Percentiles rank a stretch among this genome's conserved stretches.
Evolutionary conservation across 2,797 vertebrate species (phyloP).

Genomic region (Mionectes olivaceus): DNA sequence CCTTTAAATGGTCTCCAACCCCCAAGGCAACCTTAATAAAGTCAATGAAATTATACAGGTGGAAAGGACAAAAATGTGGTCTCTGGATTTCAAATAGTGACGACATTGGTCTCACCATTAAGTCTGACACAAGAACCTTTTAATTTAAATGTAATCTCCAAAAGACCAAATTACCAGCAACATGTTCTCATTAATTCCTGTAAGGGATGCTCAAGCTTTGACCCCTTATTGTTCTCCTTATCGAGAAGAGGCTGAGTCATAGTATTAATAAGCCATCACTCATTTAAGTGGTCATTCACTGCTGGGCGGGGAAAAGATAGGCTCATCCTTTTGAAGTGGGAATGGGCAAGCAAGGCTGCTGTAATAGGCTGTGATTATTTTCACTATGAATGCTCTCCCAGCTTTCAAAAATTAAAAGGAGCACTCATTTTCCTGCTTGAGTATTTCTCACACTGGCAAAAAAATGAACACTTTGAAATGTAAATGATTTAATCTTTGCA

Average conservation of each 20-base stretch:
- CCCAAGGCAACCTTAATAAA: neutral
- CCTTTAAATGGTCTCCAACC: neutral
- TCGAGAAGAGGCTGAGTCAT: conserved; percentile 83
- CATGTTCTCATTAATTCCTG: conserved; percentile 80
- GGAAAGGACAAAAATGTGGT: conserved; percentile 22
- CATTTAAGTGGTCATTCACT: conserved; percentile 75
- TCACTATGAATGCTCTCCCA: conserved; percentile 63
- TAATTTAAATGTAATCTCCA: conserved; percentile 65
- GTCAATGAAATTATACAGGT: conserved; percentile 17
- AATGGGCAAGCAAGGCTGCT: conserved; percentile 60
- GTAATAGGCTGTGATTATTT: conserved; percentile 71
- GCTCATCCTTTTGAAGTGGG: conserved; percentile 70
- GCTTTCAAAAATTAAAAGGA: conserved; percentile 58
- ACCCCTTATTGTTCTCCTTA: conserved; percentile 78
- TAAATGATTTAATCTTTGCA: conserved; percentile 74
- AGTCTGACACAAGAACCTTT: conserved; percentile 51
- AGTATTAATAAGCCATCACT: conserved; percentile 84
- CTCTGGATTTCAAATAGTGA: conserved; percentile 9
- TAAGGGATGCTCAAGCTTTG: conserved; percentile 83
- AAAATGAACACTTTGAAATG: conserved; percentile 75
- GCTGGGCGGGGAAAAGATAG: conserved; percentile 64
- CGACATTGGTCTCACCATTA: neutral
- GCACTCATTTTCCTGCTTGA: conserved; percentile 51
- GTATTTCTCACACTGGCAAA: conserved; percentile 69
- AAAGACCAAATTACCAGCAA: conserved; percentile 70